A percentile compares a stretch with the other conserved stretches of the same genome.
These are phyloP conservation scores for Parazoanthus darwini DNA, from an alignment of 92 coral and sea anemone genomes.

Conservation along the genomic window DNA sequence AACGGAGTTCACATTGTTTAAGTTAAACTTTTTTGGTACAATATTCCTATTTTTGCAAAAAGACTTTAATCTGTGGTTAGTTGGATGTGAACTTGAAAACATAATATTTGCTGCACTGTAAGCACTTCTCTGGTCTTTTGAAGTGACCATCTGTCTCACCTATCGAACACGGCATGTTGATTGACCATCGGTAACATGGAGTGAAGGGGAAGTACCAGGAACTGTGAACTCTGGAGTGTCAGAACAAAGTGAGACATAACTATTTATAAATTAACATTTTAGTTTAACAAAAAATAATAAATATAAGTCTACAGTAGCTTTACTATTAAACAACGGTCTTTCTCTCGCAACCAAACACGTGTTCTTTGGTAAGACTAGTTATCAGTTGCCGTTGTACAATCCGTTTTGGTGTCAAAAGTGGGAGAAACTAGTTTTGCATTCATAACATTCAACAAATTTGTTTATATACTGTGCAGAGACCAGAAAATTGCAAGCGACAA, in stretches of 20 bases:
- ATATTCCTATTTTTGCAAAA: too few species aligned
- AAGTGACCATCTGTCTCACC: constrained; percentile 43
- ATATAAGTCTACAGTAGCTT: too few species aligned
- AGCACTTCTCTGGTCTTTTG: too few species aligned
- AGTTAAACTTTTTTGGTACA: not conserved
- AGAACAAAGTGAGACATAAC: not conserved
- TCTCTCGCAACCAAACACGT: not conserved
- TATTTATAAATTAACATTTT: not conserved
- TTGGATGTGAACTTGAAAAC: not conserved
- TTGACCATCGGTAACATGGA: constrained; percentile 93
- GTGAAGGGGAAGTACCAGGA: constrained; percentile 80
- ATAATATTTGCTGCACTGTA: not conserved
- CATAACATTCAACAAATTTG: too few species aligned
- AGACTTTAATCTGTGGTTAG: too few species aligned
- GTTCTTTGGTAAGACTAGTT: not conserved
- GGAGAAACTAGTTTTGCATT: not conserved
- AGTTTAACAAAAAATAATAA: constrained; percentile 29
- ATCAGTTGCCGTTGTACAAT: not conserved
- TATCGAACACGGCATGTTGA: constrained; percentile 80
- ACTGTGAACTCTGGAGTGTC: constrained; percentile 55
- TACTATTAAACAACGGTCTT: not conserved
- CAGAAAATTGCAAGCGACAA: not conserved
- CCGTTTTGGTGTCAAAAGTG: not conserved
- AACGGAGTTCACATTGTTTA: too few species aligned
- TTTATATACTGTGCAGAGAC: not conserved